Evolutionary conservation across 2,113 vertebrate genomes (phyloP).

Genomic region (Sialia sialis): DNA sequence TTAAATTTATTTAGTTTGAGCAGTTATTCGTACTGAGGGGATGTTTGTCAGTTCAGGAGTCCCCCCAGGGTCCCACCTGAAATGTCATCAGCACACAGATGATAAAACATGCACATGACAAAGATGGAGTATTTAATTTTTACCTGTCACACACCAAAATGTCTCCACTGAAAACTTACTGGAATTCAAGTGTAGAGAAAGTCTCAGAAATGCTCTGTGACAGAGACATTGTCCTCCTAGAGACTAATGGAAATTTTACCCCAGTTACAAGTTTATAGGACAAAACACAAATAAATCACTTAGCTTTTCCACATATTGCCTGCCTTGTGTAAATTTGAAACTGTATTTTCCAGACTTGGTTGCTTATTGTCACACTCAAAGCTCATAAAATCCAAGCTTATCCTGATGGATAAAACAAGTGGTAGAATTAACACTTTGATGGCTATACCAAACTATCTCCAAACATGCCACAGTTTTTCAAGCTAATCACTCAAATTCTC

Average conservation of each 20-base stretch:
- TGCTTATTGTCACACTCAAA: neutral
- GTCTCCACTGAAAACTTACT: neutral
- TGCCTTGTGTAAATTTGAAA: neutral
- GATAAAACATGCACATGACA: neutral
- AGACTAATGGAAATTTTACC: neutral
- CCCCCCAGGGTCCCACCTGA: neutral
- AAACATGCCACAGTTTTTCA: neutral
- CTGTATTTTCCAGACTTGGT: neutral
- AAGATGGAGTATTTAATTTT: neutral
- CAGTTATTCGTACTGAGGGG: neutral
- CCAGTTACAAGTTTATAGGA: neutral
- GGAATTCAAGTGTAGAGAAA: neutral
- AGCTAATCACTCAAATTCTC: neutral
- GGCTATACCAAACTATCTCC: neutral
- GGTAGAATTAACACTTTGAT: neutral
- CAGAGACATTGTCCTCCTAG: neutral
- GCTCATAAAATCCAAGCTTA: neutral
- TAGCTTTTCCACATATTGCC: neutral
- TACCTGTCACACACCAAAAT: neutral
- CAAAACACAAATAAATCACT: neutral
- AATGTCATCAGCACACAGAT: neutral
- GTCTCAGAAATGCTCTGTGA: neutral
- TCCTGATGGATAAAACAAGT: neutral
- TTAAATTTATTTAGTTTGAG: neutral
- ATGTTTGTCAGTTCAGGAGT: neutral